Percentiles rank a stretch among this genome's conserved stretches.
phyloP scores from a whole-genome alignment of 2,113 vertebrate species.

The Silurus meridionalis region DNA sequence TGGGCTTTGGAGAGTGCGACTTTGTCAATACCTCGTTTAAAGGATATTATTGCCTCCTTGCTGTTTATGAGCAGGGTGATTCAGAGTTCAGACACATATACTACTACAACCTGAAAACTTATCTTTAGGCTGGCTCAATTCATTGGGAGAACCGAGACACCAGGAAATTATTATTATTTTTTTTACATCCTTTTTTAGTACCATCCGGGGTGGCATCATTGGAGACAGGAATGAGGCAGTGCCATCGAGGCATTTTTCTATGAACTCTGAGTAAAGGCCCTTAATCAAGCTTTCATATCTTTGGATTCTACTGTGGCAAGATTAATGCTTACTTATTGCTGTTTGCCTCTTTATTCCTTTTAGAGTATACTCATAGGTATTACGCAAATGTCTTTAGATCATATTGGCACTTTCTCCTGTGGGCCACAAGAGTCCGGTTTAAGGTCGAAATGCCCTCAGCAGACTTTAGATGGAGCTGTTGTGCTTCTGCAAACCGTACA shows the following conservation, averaged over 20 bases:
- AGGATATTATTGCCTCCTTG: constrained; percentile 18
- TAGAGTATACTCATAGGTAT: background rate
- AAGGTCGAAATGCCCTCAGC: background rate
- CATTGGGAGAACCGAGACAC: background rate
- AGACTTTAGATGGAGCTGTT: constrained; percentile 32
- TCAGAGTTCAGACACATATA: constrained; percentile 32
- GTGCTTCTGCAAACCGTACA: background rate
- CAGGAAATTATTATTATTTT: background rate
- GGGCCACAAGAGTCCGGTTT: background rate
- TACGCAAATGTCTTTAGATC: background rate
- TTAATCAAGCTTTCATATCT: constrained; percentile 1
- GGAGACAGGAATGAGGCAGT: background rate
- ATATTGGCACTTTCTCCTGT: background rate
- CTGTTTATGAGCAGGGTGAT: constrained; percentile 21
- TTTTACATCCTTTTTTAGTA: constrained; percentile 17
- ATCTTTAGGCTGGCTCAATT: background rate
- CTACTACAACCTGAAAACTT: background rate
- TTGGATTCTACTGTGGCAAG: background rate
- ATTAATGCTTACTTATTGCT: constrained; percentile 22
- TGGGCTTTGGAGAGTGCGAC: background rate
- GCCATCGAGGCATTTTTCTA: background rate
- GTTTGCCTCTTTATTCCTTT: constrained; percentile 7
- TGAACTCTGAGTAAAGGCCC: background rate
- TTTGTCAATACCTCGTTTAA: constrained; percentile 40
- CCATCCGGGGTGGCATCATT: background rate